phyloP scores from a whole-genome alignment of 2,113 vertebrate species.

The Bubalus kerabau region DNA sequence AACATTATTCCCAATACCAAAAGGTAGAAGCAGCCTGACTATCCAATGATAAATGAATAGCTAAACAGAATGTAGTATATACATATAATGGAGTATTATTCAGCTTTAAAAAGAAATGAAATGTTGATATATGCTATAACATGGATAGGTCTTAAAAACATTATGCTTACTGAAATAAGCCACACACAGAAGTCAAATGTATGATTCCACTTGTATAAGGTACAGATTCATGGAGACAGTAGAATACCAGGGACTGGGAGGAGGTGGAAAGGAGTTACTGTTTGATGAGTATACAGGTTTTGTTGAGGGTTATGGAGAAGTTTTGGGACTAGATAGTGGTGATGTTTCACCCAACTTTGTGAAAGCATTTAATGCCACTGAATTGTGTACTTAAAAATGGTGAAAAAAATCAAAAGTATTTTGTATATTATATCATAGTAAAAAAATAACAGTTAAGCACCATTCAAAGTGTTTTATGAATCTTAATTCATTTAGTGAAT shows the following conservation, averaged over 20 bases:
- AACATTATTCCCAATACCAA: background rate
- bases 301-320: background rate
- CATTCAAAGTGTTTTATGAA: background rate
- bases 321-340: background rate
- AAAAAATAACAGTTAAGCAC: background rate
- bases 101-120: background rate
- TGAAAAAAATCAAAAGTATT: background rate
- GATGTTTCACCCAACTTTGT: background rate
- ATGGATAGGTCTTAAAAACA: background rate
- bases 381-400: background rate
- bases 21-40: background rate
- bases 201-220: background rate
- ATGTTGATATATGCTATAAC: background rate
- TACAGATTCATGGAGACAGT: background rate
- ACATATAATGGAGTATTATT: background rate
- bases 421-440: background rate
- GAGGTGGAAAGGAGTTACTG: background rate
- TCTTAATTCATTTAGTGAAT: background rate
- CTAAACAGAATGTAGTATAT: background rate
- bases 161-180: background rate
- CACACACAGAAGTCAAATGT: background rate
- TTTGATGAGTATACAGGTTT: background rate
- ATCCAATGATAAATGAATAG: background rate
- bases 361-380: background rate
- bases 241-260: background rate